Conservation (phyloP, 2,888 invertebrate species). For the Drosophila vallismaia region DNA sequence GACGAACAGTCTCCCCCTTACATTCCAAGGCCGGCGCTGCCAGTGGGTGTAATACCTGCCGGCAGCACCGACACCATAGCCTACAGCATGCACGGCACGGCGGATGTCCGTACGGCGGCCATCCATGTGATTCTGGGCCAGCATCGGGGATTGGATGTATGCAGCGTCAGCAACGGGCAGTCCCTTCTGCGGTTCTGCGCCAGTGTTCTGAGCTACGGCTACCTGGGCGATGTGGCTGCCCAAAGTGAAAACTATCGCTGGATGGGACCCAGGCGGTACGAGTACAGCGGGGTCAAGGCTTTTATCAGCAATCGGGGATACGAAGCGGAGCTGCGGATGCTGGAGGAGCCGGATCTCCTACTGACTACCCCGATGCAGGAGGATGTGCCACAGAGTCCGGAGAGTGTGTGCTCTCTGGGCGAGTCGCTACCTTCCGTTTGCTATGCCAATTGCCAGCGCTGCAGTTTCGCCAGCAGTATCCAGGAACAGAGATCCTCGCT, state of each 20-base stretch:
- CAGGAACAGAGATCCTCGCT: slow-evolving; percentile 56
- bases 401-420: slow-evolving; percentile 35
- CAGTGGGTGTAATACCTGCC: slow-evolving; percentile 87
- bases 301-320: slow-evolving; percentile 87
- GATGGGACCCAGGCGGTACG: slow-evolving; percentile 94
- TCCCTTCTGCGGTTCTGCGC: slow-evolving; percentile 88
- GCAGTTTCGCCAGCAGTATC: slow-evolving; percentile 66
- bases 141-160: slow-evolving; percentile 89
- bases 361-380: slow-evolving; percentile 51
- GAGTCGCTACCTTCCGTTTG: slow-evolving; percentile 60
- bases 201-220: slow-evolving; percentile 92
- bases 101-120: slow-evolving; percentile 91
- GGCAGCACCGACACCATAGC: slow-evolving; percentile 92
- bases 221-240: slow-evolving; percentile 91
- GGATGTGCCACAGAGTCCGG: slow-evolving; percentile 71
- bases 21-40: slow-evolving; percentile 83
- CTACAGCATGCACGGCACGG: slow-evolving; percentile 91
- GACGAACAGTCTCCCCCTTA: slow-evolving; percentile 76
- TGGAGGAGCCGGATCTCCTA: slow-evolving; percentile 59
- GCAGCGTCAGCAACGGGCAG: slow-evolving; percentile 87
- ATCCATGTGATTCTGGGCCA: slow-evolving; percentile 92
- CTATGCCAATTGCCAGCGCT: slow-evolving; percentile 73
- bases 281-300: slow-evolving; percentile 89
- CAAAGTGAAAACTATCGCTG: slow-evolving; percentile 92
- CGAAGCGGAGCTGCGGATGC: slow-evolving; percentile 86